Evolutionary conservation across 2,797 vertebrate species (phyloP), one percentile per base, ranked within the genome.

Genomic region (Hydrocynus forskahlii): DNA sequence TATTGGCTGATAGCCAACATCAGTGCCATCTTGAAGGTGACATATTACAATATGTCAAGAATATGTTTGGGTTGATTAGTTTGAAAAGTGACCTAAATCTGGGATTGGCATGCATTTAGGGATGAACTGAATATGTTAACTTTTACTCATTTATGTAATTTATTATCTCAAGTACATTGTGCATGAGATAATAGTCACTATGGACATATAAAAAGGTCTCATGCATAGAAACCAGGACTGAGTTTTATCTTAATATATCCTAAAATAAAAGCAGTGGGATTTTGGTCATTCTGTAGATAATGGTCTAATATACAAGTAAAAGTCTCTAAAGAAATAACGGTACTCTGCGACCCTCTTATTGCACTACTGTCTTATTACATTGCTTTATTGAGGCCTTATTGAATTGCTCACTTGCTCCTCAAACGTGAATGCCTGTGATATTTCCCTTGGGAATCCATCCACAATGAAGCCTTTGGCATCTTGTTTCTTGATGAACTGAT

Each of bases 381-480:
- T 13, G 21, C 19, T 23, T 72, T 66, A 14, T 35, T 50, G 19
- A 29, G 12, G 14, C 45, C 1, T 72, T 48, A 78, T 62, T 78
- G 10, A 69, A 75, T 63, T 75, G 63, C 75, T 81, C 73, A 92
- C 92, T 92, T 93, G 92, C 64, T 94, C 93, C 76, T 94, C 91
- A 75, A 93, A 94, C 4, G 92, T 91, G 70, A 93, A 92, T 0
- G 87, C 91, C 83, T 94, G 93, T 16, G 91, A 87, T 35, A 94
- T 94, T 80, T 93, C 92, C 70, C 92, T 84, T 9, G 93, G 93
- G 48, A 94, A 94, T 23, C 92, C 93, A 23, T 94, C 91, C 43
- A 93, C 91, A 14, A 93, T 90, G 62, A 93, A 94, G 21, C 92
- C 92, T 59, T 81, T 81, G 16, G 90, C 88, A 35, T 90, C 90